Evolutionary conservation across 2,113 vertebrate genomes (phyloP).

Genomic region (Climacteris rufus): DNA sequence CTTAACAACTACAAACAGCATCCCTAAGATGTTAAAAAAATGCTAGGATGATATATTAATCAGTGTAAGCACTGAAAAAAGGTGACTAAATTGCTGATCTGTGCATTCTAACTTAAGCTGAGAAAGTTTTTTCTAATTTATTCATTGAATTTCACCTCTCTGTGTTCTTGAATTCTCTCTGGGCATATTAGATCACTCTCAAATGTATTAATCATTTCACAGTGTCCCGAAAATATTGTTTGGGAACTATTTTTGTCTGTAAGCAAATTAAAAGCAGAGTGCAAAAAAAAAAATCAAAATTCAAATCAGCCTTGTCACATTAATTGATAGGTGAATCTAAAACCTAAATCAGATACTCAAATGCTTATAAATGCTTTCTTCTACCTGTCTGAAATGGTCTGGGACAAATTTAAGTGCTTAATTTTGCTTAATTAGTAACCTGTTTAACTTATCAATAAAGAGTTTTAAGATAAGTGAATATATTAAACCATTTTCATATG

Average conservation of each 20-base stretch:
- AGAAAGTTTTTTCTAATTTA: slow-evolving; percentile 53
- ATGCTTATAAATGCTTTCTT: background rate
- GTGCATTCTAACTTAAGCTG: background rate
- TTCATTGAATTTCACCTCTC: slow-evolving; percentile 42
- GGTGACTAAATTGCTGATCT: background rate
- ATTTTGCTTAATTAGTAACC: background rate
- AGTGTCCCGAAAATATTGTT: background rate
- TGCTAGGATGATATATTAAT: background rate
- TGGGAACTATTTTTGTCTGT: background rate
- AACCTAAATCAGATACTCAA: background rate
- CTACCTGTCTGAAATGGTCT: background rate
- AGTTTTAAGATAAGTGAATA: background rate
- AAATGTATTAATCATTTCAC: slow-evolving; percentile 28
- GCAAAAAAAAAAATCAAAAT: background rate
- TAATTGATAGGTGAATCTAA: background rate
- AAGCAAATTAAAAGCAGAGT: background rate
- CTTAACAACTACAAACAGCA: background rate
- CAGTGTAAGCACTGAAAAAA: background rate
- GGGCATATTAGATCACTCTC: background rate
- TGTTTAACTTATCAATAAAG: background rate
- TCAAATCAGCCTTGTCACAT: background rate
- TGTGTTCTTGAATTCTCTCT: slow-evolving; percentile 11
- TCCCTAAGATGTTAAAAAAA: background rate
- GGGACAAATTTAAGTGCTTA: background rate
- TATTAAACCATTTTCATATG: background rate